These are phyloP conservation scores for Archips crataeganus DNA, from an alignment of 2,888 invertebrate species.

Conservation along the genomic window DNA sequence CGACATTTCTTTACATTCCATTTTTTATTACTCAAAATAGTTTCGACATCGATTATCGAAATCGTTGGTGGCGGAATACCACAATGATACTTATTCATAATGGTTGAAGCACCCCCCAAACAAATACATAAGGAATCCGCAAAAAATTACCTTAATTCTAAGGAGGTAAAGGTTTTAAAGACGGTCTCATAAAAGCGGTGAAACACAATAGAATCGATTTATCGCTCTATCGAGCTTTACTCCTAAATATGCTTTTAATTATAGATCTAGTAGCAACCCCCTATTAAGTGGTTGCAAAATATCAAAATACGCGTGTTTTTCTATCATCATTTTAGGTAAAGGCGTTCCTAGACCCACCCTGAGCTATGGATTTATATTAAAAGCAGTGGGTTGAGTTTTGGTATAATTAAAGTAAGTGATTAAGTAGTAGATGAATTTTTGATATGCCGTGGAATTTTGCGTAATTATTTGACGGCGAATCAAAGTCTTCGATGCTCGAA, in stretches of 20 bases:
- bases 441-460: slow-evolving; percentile 28
- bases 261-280: slow-evolving; percentile 59
- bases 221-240: slow-evolving; percentile 67
- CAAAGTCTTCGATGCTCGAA: slow-evolving; percentile 7
- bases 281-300: slow-evolving; percentile 78
- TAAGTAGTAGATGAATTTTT: slow-evolving; percentile 33
- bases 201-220: slow-evolving; percentile 63
- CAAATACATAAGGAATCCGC: not conserved
- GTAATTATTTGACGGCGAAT: slow-evolving; percentile 22
- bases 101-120: not conserved
- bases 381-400: slow-evolving; percentile 62
- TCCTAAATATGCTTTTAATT: slow-evolving; percentile 78
- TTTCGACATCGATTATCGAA: slow-evolving; percentile 39
- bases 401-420: slow-evolving; percentile 62
- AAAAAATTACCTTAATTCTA: not conserved
- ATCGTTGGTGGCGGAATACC: slow-evolving; percentile 41
- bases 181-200: slow-evolving; percentile 21
- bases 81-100: slow-evolving; percentile 31
- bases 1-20: slow-evolving; percentile 14
- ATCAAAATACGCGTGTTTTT: slow-evolving; percentile 72
- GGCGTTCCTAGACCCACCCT: slow-evolving; percentile 65
- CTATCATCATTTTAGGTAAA: slow-evolving; percentile 50
- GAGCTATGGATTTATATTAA: slow-evolving; percentile 71
- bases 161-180: not conserved
- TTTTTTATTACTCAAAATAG: slow-evolving; percentile 16